Percentiles rank a stretch among this genome's conserved stretches.
These are phyloP conservation scores for Nomada goodeniana DNA, from an alignment of 2,888 invertebrate species.

Conservation along the genomic window DNA sequence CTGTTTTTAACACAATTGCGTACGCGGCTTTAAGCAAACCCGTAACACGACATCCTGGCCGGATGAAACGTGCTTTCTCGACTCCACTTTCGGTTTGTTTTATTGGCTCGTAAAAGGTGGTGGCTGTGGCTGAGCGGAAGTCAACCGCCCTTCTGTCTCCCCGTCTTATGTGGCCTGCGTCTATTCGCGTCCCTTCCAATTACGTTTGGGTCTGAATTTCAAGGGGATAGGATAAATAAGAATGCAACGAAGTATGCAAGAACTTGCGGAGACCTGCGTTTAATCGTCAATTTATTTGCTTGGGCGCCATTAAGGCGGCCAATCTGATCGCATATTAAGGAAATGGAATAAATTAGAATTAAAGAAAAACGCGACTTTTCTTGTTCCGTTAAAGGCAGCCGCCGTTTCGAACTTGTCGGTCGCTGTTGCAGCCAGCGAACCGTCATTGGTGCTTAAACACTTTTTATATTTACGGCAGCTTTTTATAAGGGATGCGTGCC, in stretches of 20 bases:
- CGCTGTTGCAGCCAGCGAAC: no score
- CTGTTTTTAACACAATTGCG: constrained; percentile 72
- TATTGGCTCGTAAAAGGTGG: constrained; percentile 81
- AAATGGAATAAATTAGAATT: background rate
- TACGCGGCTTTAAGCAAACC: constrained; percentile 81
- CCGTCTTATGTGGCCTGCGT: constrained; percentile 23
- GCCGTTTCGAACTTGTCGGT: background rate
- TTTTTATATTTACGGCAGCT: no score
- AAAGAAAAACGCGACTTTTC: background rate
- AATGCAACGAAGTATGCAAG: constrained; percentile 12
- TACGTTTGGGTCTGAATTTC: constrained; percentile 71
- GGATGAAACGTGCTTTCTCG: constrained; percentile 51
- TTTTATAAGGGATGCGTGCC: no score
- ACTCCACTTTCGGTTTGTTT: constrained; percentile 73
- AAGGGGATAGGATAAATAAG: constrained; percentile 13
- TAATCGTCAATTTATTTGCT: constrained; percentile 20
- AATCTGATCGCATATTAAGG: background rate
- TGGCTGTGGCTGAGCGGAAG: constrained; percentile 76
- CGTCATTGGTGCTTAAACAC: no score
- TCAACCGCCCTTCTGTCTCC: constrained; percentile 65
- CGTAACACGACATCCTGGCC: constrained; percentile 47
- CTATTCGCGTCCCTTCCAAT: constrained; percentile 72
- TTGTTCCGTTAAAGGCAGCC: background rate
- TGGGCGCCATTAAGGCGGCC: background rate
- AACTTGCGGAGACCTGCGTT: constrained; percentile 4